Evolutionary conservation across 2,113 vertebrate genomes (phyloP), one percentile per base, ranked within the genome.

Genomic region (Sapajus apella): DNA sequence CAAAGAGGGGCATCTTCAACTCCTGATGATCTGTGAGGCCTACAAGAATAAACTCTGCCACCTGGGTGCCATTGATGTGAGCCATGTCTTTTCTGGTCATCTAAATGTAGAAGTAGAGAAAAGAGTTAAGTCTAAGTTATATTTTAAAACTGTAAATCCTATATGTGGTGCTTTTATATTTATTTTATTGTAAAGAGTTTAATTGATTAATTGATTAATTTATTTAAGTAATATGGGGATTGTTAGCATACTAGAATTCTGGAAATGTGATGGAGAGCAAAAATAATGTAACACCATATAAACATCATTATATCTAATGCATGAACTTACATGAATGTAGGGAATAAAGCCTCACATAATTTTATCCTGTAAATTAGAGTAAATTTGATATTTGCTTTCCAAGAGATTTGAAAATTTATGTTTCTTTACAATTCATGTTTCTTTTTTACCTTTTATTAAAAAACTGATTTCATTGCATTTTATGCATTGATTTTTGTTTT

Each of bases 1-100:
- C 8, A 32, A 98, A 96, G 11, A 97, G 79, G 1, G 88, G 90
- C 45, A 37, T 90, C 79, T 97, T 89, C 50, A 96, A 27, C 27
- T 95, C 85, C 32, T 43, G 27, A 0, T 2, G 27, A 11, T 89
- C 81, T 0, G 92, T 97, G 90, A 97, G 82, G 16, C 96, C 97
- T 20, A 50, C 0, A 0, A 97, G 92, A 43, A 96, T 76, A 47
- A 98, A 98, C 2, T 92, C 50, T 16, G 50, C 88, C 3, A 92
- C 70, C 2, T 72, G 86, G 1, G 97, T 96, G 66, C 91, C 95
- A 27, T 98, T 98, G 23, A 5, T 77, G 13, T 81, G 61, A 84
- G 87, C 64, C 96, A 90, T 92, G 11, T 70, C 20, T 40, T 50
- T 84, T 77, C 40, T 81, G 52, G 47, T 9, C 2, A 7, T 30